Evolutionary conservation across 2,888 invertebrate species (phyloP).

Genomic region (Ischnura elegans): DNA sequence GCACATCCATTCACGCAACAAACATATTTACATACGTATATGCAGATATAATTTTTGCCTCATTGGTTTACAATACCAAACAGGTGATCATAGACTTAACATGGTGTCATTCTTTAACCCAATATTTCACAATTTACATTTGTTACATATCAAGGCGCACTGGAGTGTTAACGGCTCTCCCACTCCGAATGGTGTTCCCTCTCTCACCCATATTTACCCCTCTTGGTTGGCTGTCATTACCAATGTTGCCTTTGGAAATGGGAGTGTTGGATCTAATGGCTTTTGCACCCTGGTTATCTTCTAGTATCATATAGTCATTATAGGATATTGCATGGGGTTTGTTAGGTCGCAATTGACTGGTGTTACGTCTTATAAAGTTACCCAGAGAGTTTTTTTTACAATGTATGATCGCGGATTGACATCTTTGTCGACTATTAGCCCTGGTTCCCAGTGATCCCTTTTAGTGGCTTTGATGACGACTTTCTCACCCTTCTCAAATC

Average conservation of each 20-base stretch:
- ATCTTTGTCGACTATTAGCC: not conserved
- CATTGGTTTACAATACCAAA: too few species aligned
- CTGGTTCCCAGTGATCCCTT: not conserved
- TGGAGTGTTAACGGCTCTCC: not conserved
- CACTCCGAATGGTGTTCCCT: not conserved
- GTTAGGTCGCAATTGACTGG: too few species aligned
- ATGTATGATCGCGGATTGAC: not conserved
- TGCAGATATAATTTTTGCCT: not conserved
- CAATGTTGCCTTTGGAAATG: too few species aligned
- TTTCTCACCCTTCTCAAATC: too few species aligned
- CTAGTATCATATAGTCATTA: too few species aligned
- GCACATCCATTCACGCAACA: not conserved
- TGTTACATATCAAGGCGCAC: not conserved
- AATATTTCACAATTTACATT: not conserved
- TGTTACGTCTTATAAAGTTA: not conserved
- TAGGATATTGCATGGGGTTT: too few species aligned
- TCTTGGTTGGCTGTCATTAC: not conserved
- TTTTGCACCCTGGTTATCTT: too few species aligned
- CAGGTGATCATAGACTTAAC: not conserved
- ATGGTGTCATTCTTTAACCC: not conserved
- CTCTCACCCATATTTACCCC: not conserved
- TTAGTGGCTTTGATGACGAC: too few species aligned
- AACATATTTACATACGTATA: not conserved
- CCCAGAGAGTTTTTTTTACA: not conserved
- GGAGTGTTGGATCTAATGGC: too few species aligned